Evolutionary conservation across 1,140 invertebrate genomes (phyloP).

Genomic region (Drosophila novamexicana): DNA sequence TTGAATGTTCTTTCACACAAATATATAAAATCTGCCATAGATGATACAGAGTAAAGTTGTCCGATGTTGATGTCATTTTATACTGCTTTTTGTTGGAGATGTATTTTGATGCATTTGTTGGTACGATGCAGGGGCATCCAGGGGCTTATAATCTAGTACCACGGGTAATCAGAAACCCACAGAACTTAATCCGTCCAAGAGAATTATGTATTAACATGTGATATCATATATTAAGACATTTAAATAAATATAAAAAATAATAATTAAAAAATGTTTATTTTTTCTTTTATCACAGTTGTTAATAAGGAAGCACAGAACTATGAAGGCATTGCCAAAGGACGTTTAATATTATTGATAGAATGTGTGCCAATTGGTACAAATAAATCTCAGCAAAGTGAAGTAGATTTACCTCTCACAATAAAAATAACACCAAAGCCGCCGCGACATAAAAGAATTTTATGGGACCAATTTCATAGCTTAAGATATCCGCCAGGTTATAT

Average conservation of each 20-base stretch:
- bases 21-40: too few relatives aligned
- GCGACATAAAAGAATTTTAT: slow-evolving; percentile 92
- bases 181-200: too few relatives aligned
- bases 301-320: slow-evolving; percentile 63
- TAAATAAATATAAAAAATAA: not conserved
- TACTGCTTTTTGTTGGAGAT: too few relatives aligned
- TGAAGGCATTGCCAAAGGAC: slow-evolving; percentile 88
- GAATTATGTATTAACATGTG: too few relatives aligned
- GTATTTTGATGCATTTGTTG: too few relatives aligned
- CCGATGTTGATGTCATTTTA: too few relatives aligned
- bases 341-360: slow-evolving; percentile 93
- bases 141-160: too few relatives aligned
- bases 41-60: too few relatives aligned
- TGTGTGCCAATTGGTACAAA: slow-evolving; percentile 87
- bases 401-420: slow-evolving; percentile 90
- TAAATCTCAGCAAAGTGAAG: slow-evolving; percentile 85
- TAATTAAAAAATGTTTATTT: slow-evolving; percentile 1
- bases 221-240: not conserved
- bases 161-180: too few relatives aligned
- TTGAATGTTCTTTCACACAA: too few relatives aligned
- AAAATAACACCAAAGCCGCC: slow-evolving; percentile 88
- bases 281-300: slow-evolving; percentile 48
- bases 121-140: too few relatives aligned
- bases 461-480: slow-evolving; percentile 99
- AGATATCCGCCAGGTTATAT: slow-evolving; percentile 98